Conservation (phyloP, 1,140 invertebrate genomes). For the Lasaia peninsularis region DNA sequence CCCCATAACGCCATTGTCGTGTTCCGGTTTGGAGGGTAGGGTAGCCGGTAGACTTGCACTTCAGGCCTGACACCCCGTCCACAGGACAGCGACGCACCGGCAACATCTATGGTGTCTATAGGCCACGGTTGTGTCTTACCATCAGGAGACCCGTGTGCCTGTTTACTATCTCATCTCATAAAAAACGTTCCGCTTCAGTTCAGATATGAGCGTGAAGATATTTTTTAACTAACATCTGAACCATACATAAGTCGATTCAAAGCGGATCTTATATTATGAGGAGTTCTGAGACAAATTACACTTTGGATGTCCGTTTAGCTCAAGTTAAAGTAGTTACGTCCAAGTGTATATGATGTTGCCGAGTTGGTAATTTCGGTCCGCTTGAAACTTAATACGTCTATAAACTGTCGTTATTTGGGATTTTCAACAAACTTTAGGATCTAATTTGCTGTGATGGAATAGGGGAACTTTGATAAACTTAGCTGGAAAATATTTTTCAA, state of each 20-base stretch:
- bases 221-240: not conserved
- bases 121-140: no score
- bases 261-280: conserved; percentile 12
- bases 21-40: no score
- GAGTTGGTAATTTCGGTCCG: conserved; percentile 33
- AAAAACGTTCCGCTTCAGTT: no score
- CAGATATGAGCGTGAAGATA: no score
- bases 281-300: conserved; percentile 27
- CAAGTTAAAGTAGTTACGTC: conserved; percentile 38
- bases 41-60: no score
- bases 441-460: not conserved
- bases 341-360: conserved; percentile 39
- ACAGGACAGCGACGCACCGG: no score
- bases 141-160: no score
- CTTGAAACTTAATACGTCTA: conserved; percentile 7
- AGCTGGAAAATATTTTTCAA: no score
- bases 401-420: conserved; percentile 4
- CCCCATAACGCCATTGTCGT: no score
- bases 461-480: not conserved
- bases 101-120: no score
- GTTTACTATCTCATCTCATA: no score
- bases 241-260: conserved; percentile 16
- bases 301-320: conserved; percentile 41
- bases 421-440: not conserved
- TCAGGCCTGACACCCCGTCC: no score